phyloP scores from a whole-genome alignment of 1,140 invertebrate genomes.

The Palaemon carinicauda region DNA sequence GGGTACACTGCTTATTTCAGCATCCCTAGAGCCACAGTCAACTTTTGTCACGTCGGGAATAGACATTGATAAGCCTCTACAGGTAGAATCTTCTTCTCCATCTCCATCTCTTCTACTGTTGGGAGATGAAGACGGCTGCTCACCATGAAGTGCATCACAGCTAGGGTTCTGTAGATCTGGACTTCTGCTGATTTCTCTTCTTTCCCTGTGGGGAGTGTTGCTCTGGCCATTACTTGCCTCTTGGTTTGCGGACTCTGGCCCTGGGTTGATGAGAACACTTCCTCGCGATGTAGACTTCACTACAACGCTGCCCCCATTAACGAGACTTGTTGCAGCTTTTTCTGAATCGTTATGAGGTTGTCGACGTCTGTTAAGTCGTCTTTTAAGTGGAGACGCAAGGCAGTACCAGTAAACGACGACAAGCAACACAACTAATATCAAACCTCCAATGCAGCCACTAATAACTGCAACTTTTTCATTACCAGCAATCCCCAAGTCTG shows the following conservation, averaged over 20 bases:
- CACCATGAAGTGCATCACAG: constrained; percentile 18
- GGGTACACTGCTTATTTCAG: constrained; percentile 15
- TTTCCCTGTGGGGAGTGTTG: constrained; percentile 3
- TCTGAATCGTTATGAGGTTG: constrained; percentile 31
- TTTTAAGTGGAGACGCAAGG: constrained; percentile 36
- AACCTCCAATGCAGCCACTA: constrained; percentile 50
- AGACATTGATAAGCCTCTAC: constrained; percentile 54
- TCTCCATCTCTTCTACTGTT: constrained; percentile 18
- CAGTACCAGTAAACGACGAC: constrained; percentile 56
- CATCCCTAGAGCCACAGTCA: constrained; percentile 17
- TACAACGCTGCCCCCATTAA: constrained; percentile 55
- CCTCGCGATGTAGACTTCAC: constrained; percentile 50
- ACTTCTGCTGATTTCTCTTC: background rate
- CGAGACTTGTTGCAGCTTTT: constrained; percentile 40
- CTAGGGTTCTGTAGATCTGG: constrained; percentile 13
- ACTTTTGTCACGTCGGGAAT: constrained; percentile 58
- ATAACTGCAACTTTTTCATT: constrained; percentile 57
- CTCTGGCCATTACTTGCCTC: constrained; percentile 13
- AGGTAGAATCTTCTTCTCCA: constrained; percentile 8
- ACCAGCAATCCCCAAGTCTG: constrained; percentile 20
- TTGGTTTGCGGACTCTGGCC: constrained; percentile 17
- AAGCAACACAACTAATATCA: constrained; percentile 52
- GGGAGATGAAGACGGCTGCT: constrained; percentile 26
- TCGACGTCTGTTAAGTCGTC: constrained; percentile 46
- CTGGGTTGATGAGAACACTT: constrained; percentile 41